Evolutionary conservation across 1,140 invertebrate species (phyloP).

Genomic region (Trichonephila inaurata): DNA sequence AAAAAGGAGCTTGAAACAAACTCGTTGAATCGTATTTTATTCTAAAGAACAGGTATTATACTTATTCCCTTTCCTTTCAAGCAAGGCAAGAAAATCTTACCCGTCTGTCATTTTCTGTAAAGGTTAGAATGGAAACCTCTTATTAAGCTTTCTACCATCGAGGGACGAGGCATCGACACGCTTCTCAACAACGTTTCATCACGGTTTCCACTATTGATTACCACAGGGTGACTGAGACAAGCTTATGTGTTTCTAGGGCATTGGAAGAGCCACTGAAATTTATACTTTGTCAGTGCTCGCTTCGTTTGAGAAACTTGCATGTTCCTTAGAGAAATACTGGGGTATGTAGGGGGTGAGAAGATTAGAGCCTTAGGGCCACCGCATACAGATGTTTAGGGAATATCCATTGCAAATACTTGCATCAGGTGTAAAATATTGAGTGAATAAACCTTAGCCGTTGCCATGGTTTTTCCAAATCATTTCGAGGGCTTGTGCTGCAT

Average conservation of each 20-base stretch:
- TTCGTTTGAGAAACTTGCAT: background rate
- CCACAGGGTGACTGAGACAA: constrained; percentile 34
- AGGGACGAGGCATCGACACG: background rate
- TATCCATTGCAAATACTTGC: background rate
- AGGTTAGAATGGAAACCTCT: background rate
- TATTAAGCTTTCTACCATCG: constrained; percentile 22
- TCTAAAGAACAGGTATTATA: constrained; percentile 39
- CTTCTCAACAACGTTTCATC: constrained; percentile 1
- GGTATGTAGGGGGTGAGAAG: background rate
- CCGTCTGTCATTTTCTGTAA: constrained; percentile 36
- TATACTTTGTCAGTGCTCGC: background rate
- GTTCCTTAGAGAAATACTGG: background rate
- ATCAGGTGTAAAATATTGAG: background rate
- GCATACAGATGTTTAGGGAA: background rate
- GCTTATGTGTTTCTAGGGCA: constrained; percentile 48
- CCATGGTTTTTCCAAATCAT: background rate
- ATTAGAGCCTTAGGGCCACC: background rate
- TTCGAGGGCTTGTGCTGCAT: background rate
- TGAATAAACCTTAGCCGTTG: background rate
- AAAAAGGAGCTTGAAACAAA: background rate
- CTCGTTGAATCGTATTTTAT: constrained; percentile 43
- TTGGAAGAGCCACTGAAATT: constrained; percentile 19
- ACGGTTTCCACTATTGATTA: constrained; percentile 49
- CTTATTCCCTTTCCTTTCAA: background rate
- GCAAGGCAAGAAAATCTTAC: constrained; percentile 28